Percentiles rank a stretch among this genome's conserved stretches.
These are phyloP conservation scores for Spicauda simplicius DNA, from an alignment of 2,888 invertebrate genomes.

Conservation along the genomic window DNA sequence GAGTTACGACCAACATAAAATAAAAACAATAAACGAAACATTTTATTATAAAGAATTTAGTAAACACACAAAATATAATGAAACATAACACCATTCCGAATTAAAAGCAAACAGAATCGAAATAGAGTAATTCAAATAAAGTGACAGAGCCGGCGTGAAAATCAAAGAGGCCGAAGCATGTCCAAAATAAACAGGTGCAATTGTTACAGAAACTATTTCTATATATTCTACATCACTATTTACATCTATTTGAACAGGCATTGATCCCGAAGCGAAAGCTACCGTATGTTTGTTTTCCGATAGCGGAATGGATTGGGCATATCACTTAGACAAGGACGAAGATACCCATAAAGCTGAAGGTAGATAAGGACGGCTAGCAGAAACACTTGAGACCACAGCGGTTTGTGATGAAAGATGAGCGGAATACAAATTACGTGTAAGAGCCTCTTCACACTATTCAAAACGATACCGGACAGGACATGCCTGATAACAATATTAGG, in stretches of 20 bases:
- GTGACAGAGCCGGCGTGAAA: conserved; percentile 51
- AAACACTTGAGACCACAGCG: conserved; percentile 76
- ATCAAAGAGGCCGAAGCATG: conserved; percentile 71
- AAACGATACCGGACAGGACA: conserved; percentile 10
- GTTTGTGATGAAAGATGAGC: conserved; percentile 66
- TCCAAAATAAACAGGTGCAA: conserved; percentile 59
- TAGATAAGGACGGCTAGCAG: conserved; percentile 57
- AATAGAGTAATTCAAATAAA: conserved; percentile 52
- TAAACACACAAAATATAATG: background rate
- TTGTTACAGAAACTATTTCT: conserved; percentile 53
- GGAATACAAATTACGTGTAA: conserved; percentile 64
- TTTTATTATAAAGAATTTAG: background rate
- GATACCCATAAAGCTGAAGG: conserved; percentile 47
- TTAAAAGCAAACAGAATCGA: conserved; percentile 29
- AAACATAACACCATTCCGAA: conserved; percentile 18
- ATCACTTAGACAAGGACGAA: conserved; percentile 62
- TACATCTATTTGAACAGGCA: conserved; percentile 61
- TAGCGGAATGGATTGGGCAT: conserved; percentile 61
- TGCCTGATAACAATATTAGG: background rate
- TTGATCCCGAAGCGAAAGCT: conserved; percentile 64
- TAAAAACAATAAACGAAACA: too few relatives aligned
- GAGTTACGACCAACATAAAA: too few relatives aligned
- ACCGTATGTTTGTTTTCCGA: conserved; percentile 63
- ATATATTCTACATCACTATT: conserved; percentile 44
- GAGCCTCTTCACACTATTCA: conserved; percentile 19